phyloP scores from a whole-genome alignment of 2,113 vertebrate genomes.

The Brachypodius melanocephalos region DNA sequence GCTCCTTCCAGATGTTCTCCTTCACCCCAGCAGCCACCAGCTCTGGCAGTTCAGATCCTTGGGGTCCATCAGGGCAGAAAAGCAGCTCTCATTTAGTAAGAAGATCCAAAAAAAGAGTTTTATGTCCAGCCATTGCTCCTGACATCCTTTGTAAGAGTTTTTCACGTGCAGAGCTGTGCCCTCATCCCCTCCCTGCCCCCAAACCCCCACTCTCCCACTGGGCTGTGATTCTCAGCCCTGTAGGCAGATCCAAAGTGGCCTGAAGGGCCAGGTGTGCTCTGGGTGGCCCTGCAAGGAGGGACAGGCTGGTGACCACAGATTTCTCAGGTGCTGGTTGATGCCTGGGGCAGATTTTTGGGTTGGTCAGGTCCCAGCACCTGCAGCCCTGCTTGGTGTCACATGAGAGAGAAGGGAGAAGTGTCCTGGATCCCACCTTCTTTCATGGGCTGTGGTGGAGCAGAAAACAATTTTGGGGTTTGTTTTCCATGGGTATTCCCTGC shows the following conservation, averaged over 20 bases:
- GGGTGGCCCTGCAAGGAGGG: not conserved
- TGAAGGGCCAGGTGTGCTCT: not conserved
- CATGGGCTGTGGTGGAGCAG: not conserved
- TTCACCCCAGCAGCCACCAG: not conserved
- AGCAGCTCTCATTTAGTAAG: not conserved
- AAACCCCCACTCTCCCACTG: not conserved
- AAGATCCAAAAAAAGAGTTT: not conserved
- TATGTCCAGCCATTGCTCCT: not conserved
- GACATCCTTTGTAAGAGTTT: not conserved
- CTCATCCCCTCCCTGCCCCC: not conserved
- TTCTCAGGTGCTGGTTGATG: not conserved
- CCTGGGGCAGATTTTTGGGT: not conserved
- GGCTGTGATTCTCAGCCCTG: not conserved
- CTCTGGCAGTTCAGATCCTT: not conserved
- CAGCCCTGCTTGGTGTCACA: not conserved
- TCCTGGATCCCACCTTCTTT: not conserved
- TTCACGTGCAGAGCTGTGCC: fast-evolving
- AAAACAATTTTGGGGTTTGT: not conserved
- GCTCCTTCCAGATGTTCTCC: not conserved
- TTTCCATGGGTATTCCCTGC: not conserved
- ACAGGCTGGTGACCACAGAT: not conserved
- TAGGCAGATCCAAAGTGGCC: fast-evolving
- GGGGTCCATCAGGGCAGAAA: not conserved
- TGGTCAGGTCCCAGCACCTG: not conserved
- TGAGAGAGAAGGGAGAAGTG: not conserved